Base-by-base conservation (phyloP, 2,888 invertebrate species). In the Xiphydria camelus region DNA sequence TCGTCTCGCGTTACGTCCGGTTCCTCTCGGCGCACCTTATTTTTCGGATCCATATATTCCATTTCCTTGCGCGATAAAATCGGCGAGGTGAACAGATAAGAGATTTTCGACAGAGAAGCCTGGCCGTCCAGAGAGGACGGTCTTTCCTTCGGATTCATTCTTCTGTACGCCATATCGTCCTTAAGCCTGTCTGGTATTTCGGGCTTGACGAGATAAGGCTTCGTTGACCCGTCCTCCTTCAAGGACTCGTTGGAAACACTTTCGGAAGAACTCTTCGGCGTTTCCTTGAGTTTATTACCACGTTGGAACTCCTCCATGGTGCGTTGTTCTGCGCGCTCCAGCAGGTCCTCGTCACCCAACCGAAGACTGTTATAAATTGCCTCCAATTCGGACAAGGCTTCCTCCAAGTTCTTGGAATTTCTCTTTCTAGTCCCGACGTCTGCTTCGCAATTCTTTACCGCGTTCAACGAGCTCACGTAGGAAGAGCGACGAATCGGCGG, bases 311-410 rank as follows among this genome's bases (percentile, higher is more conserved):
- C 77, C 80, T 84, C 62, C 82, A 76, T 75, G 85, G 89, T 70
- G 46, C 89, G 79, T 47, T 86, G 81, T 73, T 90, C 89, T 7
- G 90, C 90, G 64, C 89, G 80, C 66, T 90, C 90, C 39, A 91
- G 73, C 45, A 91, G 79, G 76, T 90, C 88, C 70, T 90, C 89
- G 66, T 92, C 92, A 0, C 87, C 88, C 38, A 93, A 78, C n/a
- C 87, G 86, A 44, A 94, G 80, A 61, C 91, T 92, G 61, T 91
- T 89, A 68, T 91, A 91, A 66, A 94, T 93, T n/a, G 89, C 88
- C 78, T 94, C 94, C 42, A 94, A 75, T 75, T 94, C 94, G 62
- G 87, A 87, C 17, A 94, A 80, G 40, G 94, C 94, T 66, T 94
- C 92, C 68, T 92, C 92, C 25, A 92, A 79, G 73, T 91, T 91